A percentile compares a stretch with the other conserved stretches of the same genome.
These are phyloP conservation scores for Columba janthina DNA, from an alignment of 2,113 vertebrate genomes.

Conservation along the genomic window DNA sequence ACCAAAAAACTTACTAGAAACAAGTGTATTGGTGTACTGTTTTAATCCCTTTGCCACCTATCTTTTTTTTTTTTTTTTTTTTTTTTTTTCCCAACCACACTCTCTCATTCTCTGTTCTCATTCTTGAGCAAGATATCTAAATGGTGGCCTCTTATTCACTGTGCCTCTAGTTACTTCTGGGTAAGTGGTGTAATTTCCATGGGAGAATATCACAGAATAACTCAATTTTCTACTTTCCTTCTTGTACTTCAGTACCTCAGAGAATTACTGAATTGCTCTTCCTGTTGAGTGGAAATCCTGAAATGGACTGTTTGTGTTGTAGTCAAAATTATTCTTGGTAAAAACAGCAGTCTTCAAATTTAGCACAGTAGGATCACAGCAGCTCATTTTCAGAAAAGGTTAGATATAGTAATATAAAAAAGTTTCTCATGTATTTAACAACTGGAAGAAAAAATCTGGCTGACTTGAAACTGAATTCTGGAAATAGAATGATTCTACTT, in stretches of 20 bases:
- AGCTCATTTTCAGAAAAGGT: not conserved
- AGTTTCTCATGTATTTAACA: not conserved
- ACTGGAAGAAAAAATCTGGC: not conserved
- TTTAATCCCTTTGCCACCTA: not conserved
- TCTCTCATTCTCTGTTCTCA: not conserved
- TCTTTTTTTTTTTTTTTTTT: not conserved
- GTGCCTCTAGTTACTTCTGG: not conserved
- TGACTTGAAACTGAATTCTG: not conserved
- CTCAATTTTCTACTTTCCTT: not conserved
- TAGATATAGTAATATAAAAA: not conserved
- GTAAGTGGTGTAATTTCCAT: not conserved
- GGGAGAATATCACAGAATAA: not conserved
- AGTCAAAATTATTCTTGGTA: conserved; percentile 16
- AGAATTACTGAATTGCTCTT: conserved; percentile 1
- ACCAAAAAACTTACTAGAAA: not conserved
- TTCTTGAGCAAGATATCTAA: not conserved
- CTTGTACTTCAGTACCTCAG: not conserved
- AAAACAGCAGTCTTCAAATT: not conserved
- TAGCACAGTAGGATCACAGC: not conserved
- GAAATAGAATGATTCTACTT: not conserved
- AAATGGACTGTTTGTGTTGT: conserved; percentile 5
- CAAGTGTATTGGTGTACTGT: not conserved
- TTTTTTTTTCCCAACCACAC: not conserved
- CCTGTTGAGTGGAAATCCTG: conserved; percentile 3
- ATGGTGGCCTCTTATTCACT: not conserved